These are phyloP conservation scores for Galaxea fascicularis DNA, from an alignment of 92 coral and sea anemone species.

Conservation along the genomic window DNA sequence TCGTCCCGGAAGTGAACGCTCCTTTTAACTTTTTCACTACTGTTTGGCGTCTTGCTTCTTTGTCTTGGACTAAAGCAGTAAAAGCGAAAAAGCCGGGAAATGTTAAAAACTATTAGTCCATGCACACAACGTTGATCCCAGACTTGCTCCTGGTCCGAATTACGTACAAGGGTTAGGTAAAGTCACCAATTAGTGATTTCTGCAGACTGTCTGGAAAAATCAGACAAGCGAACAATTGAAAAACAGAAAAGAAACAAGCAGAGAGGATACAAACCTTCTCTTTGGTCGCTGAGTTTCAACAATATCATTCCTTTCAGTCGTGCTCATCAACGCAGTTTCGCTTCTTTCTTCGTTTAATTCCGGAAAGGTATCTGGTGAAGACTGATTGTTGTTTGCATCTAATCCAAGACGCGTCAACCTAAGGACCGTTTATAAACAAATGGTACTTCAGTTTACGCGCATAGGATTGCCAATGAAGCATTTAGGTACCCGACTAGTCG, in stretches of 20 bases:
- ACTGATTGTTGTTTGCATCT: constrained; percentile 36
- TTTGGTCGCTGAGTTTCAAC: neutral
- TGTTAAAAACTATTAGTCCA: neutral
- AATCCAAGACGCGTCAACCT: neutral
- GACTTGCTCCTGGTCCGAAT: too few relatives aligned
- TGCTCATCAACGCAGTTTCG: neutral
- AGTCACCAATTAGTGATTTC: too few relatives aligned
- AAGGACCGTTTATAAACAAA: neutral
- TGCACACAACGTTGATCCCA: neutral
- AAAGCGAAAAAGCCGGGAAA: neutral
- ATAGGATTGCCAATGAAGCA: too few relatives aligned
- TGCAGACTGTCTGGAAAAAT: neutral
- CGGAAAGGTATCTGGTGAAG: neutral
- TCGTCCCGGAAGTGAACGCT: constrained; percentile 48
- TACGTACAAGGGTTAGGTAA: too few relatives aligned
- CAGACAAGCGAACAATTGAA: neutral
- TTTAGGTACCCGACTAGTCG: too few relatives aligned
- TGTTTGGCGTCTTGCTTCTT: constrained; percentile 41
- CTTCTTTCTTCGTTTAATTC: neutral
- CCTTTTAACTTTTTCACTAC: constrained; percentile 17
- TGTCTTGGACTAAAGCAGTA: constrained; percentile 11
- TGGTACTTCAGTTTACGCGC: too few relatives aligned
- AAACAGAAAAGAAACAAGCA: neutral
- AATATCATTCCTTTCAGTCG: neutral
- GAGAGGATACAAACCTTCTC: constrained; percentile 12